These are phyloP conservation scores for Stenurella melanura DNA, from an alignment of 2,888 invertebrate species.

Conservation along the genomic window DNA sequence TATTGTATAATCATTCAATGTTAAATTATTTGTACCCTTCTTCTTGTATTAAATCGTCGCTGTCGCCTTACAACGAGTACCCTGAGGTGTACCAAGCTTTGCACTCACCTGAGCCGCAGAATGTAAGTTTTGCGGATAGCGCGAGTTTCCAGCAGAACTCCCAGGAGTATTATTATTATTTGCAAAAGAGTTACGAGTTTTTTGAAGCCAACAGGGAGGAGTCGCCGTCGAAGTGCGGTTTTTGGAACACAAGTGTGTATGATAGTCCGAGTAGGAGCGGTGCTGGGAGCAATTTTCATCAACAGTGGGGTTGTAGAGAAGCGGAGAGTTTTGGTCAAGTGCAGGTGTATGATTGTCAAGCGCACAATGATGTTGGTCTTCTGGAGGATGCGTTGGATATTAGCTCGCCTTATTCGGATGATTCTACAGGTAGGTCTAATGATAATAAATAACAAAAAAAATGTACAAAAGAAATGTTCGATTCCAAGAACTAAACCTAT, in stretches of 20 bases:
- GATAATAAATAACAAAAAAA: no score
- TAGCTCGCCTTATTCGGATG: conserved; percentile 52
- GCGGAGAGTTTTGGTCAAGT: conserved; percentile 23
- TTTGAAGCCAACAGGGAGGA: conserved; percentile 19
- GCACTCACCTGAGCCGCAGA: conserved; percentile 23
- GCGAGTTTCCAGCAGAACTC: neutral
- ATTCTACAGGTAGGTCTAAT: conserved; percentile 52
- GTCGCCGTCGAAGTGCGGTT: conserved; percentile 9
- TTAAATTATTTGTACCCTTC: conserved; percentile 38
- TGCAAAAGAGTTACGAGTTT: conserved; percentile 33
- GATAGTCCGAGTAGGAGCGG: neutral
- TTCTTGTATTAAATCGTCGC: conserved; percentile 39
- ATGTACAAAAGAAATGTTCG: no score
- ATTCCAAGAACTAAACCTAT: no score
- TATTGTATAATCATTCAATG: conserved; percentile 24
- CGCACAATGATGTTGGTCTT: conserved; percentile 18
- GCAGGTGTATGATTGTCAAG: conserved; percentile 18
- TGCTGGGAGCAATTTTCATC: conserved; percentile 23
- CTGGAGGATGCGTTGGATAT: conserved; percentile 47
- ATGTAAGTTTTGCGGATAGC: neutral
- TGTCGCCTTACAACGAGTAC: conserved; percentile 41
- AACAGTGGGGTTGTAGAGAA: conserved; percentile 29
- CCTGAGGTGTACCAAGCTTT: conserved; percentile 24
- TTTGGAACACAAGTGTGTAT: conserved; percentile 19
- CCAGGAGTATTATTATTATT: conserved; percentile 19